Evolutionary conservation across 2,113 vertebrate genomes (phyloP), one percentile per base, ranked within the genome.

Genomic region (Engystomops pustulosus): DNA sequence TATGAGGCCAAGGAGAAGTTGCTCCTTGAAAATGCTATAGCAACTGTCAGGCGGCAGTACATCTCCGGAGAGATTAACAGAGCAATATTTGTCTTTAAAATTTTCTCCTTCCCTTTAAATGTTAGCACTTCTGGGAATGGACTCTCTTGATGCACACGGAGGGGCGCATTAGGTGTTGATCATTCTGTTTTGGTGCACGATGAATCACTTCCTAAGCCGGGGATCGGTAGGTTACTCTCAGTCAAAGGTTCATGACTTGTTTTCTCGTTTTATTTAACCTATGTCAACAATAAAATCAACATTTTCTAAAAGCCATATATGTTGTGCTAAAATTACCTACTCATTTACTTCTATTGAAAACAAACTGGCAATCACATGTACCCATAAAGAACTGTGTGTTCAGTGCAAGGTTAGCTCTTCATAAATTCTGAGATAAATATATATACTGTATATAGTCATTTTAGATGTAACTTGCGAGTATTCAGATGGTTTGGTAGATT

Each of bases 11-110:
- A 98, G 96, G 96, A 97, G 94, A 94, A 93, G 94, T 94, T 95
- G 95, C 95, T 97, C 95, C 96, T 97, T 96, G 96, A 98, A 95
- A 97, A 97, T 96, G 95, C 96, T 98, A 97, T 98, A 98, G 97
- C 96, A 98, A 98, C 96, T 96, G 93, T 91, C 83, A 85, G 74
- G 74, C 75, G 60, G 83, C 62, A 85, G 79, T 85, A 51, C 25
- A 30, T 36, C 82, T 69, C 67, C 32, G 70, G 49, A 36, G 67
- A 36, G 67, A 69, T 70, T 70, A 55, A 55, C 32, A 55, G 47
- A 70, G 30, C 53, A 7, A 62, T 77, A 18, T 53, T 30, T 67
- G 30, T 15, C 36, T 34, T 55, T 58, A 36, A n/a, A 2, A 77
- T 55, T 38, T 34, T 38, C 51, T 78, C 32, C 41, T 3, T 41